These are phyloP conservation scores for Deroptyus accipitrinus DNA, from an alignment of 2,113 vertebrate genomes.

Conservation along the genomic window DNA sequence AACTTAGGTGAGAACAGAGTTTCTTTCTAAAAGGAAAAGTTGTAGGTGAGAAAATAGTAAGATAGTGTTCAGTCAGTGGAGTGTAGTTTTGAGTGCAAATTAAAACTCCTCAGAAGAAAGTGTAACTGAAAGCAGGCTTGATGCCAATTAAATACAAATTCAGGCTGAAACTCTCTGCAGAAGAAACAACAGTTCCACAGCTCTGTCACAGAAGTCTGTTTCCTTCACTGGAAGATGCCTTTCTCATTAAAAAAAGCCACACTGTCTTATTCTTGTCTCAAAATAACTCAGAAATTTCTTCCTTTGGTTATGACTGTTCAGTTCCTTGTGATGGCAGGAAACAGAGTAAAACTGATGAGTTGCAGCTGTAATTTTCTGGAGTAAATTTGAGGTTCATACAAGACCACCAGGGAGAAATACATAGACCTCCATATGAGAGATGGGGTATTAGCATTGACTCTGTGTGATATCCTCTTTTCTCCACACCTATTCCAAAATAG, in stretches of 20 bases:
- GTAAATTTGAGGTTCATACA: neutral
- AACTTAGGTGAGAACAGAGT: neutral
- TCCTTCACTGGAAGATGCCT: constrained; percentile 31
- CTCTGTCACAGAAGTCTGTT: constrained; percentile 1
- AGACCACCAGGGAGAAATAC: neutral
- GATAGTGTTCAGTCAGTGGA: neutral
- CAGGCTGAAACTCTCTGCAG: neutral
- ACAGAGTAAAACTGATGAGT: neutral
- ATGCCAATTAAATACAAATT: constrained; percentile 46
- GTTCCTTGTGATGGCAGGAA: constrained; percentile 25
- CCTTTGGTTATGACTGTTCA: constrained; percentile 30
- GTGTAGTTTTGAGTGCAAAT: constrained; percentile 1
- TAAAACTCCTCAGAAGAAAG: constrained; percentile 11
- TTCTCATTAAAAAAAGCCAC: constrained; percentile 45
- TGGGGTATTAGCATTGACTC: neutral
- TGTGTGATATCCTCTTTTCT: neutral
- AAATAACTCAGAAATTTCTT: constrained; percentile 57
- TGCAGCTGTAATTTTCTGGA: neutral
- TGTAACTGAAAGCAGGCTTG: neutral
- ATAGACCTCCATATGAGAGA: neutral
- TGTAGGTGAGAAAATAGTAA: neutral
- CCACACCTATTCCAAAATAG: neutral
- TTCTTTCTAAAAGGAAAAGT: neutral
- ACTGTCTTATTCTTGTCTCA: neutral
- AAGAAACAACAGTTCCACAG: neutral